Evolutionary conservation across 2,888 invertebrate species (phyloP), one percentile per base, ranked within the genome.

Genomic region (Drosophila fulvimacula): DNA sequence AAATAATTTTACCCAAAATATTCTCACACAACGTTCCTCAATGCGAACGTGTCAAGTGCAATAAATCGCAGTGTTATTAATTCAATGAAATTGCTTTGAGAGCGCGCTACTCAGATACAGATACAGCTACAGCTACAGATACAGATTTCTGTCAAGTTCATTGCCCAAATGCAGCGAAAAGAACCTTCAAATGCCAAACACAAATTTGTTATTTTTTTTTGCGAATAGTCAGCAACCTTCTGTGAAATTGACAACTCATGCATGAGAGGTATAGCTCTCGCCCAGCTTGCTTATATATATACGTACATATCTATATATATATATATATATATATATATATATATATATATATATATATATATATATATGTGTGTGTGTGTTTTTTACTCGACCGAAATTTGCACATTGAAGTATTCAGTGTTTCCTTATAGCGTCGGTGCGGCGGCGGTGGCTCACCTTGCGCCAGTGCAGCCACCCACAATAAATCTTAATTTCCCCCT

Each of bases 401-500:
- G 62, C 64, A 64, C 38, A 51, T 46, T 27, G 27, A 36, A 46
- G 49, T 17, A 27, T 39, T 42, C 38, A 27, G 30, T 58, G 42
- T 32, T 72, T 36, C 57, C 58, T 46, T 34, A 48, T 53, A n/a
- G 9, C 53, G 46, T 32, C 64, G 56, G 42, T 24, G 17, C 41
- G 11, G 5, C 49, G 30, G 17, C 41, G 11, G 5, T 19, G 27
- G 30, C 58, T 69, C 44, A 52, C 55, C 69, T 71, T 65, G 56
- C 59, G 67, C n/a, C 89, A 41, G 42, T 69, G 72, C 81, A 80
- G 73, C 81, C 82, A 85, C 76, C 90, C 79, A 76, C 86, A 79
- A 89, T 89, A 85, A 88, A 83, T 83, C 90, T 83, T 76, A 76
- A 79, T 71, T 87, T 19, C 3, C 19, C 55, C 19, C 10, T 15